Percentiles rank a stretch among this genome's conserved stretches.
Conservation (phyloP, 2,888 invertebrate species). For the Agrochola circellaris region DNA sequence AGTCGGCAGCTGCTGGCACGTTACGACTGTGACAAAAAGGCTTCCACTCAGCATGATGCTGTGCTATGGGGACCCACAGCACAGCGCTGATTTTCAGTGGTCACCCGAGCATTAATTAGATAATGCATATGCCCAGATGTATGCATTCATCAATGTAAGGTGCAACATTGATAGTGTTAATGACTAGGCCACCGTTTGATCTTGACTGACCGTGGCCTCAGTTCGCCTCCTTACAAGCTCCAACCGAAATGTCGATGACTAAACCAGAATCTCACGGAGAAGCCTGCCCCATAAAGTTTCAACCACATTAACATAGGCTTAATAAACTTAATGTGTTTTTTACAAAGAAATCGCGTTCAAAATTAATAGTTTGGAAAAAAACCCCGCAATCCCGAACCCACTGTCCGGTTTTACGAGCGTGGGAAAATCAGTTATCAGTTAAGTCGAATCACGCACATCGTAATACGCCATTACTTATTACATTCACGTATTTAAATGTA, state of each 20-base stretch:
- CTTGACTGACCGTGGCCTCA: slow-evolving; percentile 28
- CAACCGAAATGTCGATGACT: slow-evolving; percentile 57
- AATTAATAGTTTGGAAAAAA: slow-evolving; percentile 74
- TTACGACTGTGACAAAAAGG: too few species aligned
- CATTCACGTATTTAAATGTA: slow-evolving; percentile 81
- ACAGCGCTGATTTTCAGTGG: too few species aligned
- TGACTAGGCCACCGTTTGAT: slow-evolving; percentile 8
- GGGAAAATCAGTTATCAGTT: slow-evolving; percentile 77
- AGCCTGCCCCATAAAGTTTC: slow-evolving; percentile 45
- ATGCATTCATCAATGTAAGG: not conserved
- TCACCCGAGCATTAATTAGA: too few species aligned
- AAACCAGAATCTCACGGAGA: slow-evolving; percentile 50
- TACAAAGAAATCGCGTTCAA: slow-evolving; percentile 67
- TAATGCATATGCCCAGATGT: not conserved
- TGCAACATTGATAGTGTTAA: not conserved
- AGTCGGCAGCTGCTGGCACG: too few species aligned
- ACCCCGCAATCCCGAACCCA: slow-evolving; percentile 62
- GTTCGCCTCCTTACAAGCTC: slow-evolving; percentile 10
- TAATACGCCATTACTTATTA: slow-evolving; percentile 72
- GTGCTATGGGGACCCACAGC: too few species aligned
- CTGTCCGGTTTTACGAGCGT: slow-evolving; percentile 74
- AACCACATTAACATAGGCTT: slow-evolving; percentile 63
- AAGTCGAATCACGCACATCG: slow-evolving; percentile 66
- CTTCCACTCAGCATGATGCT: too few species aligned
- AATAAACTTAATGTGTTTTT: slow-evolving; percentile 64